These are phyloP conservation scores for Apodemus sylvaticus DNA, from an alignment of 2,113 vertebrate species.

Conservation along the genomic window DNA sequence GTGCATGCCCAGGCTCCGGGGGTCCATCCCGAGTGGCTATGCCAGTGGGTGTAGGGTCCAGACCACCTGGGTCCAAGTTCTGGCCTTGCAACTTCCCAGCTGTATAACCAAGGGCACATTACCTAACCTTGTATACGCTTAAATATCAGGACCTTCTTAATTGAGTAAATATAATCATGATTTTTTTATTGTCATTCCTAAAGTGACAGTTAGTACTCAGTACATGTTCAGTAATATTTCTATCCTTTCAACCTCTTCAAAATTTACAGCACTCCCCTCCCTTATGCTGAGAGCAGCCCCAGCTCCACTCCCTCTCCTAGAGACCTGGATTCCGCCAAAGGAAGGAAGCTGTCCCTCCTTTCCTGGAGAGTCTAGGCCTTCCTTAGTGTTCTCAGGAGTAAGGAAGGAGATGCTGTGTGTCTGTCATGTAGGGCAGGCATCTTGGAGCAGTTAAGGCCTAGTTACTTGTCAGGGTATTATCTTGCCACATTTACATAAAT, in stretches of 20 bases:
- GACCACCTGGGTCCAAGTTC: background rate
- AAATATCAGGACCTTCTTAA: background rate
- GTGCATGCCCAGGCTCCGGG: background rate
- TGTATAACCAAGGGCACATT: background rate
- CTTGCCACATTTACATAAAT: conserved; percentile 31
- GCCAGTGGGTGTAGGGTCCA: background rate
- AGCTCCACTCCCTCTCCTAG: background rate
- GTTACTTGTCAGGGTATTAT: background rate
- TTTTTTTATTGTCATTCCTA: background rate
- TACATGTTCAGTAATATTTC: background rate
- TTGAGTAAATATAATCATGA: background rate
- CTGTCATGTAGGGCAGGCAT: background rate
- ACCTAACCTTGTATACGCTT: background rate
- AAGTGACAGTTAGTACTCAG: background rate
- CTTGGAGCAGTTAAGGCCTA: background rate
- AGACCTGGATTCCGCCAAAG: background rate
- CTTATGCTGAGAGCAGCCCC: background rate
- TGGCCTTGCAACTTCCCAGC: background rate
- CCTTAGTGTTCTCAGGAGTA: background rate
- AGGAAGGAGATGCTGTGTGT: background rate
- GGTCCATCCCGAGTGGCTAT: background rate
- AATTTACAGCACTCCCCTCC: background rate
- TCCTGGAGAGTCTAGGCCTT: background rate
- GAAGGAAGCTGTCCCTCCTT: background rate
- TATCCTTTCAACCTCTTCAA: background rate